Base-by-base conservation (phyloP, 2,888 invertebrate species). In the Rhyacophila evoluta region DNA sequence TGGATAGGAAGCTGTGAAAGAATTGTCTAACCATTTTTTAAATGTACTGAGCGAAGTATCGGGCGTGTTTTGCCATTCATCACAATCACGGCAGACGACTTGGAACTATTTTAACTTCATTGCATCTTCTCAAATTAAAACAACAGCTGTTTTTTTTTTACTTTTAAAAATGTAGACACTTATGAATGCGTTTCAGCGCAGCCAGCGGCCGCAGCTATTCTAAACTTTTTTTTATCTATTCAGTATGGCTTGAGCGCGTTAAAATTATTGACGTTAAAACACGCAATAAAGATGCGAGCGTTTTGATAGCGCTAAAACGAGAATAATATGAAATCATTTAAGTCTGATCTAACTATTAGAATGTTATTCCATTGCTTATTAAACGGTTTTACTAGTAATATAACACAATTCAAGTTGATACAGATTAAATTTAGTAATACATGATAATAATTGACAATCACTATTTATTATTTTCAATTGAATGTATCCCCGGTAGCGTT, bases 51-150 rank as follows among this genome's bases (percentile, higher is more conserved):
- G n/a, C n/a, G n/a, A 3, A 55, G 55, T 8, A 41, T 19, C 55
- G 55, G 55, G 55, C 55, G 55, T 55, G 55, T 55, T 55, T 55
- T 55, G 55, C 55, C 55, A 55, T 55, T 55, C 55, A 55, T 55
- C 25, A 55, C 55, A 55, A 55, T 55, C 55, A 8, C 10, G 55
- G 55, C 55, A 55, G 55, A 8, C 12, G 55, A 55, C 15, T 10
- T 19, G n/a, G 55, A 55, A 55, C 55, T 55, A 19, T 55, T 55
- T 55, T 55, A 55, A 55, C 25, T 19, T 55, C 55, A 55, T 55
- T 55, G 55, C 55, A 55, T 55, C 55, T 25, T 6, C 55, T 55
- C 55, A 55, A 55, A 55, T 55, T 55, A 55, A 55, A 55, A 55
- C 55, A 55, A 55, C 55, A 55, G 55, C 55, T 55, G 55, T 55